Base-by-base conservation (phyloP, 2,888 invertebrate species). In the Apotomis betuletana region DNA sequence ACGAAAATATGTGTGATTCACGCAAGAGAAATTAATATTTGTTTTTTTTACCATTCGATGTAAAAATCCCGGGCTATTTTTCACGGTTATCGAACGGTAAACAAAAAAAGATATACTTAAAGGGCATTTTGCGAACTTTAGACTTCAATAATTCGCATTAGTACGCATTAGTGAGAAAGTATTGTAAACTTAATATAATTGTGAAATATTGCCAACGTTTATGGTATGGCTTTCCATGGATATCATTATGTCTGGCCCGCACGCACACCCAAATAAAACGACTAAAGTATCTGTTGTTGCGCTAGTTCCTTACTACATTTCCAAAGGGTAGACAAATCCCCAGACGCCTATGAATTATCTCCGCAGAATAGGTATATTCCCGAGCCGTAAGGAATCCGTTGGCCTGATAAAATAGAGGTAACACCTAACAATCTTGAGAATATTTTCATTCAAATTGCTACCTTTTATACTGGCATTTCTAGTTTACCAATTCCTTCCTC, bases 301-400 rank as follows among this genome's bases (percentile, higher is more conserved):
- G 9, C 44, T n/a, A 27, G 6, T n/a, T 3, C 3, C 55, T 57
- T 65, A 9, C n/a, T 52, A 36, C 65, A 41, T 46, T 65, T 65
- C 0, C 41, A 10, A 57, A 9, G 55, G 81, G 81, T 77, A 81
- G 75, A 27, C 77, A 74, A 79, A 86, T 80, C 76, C 90, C 88
- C 51, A 81, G 86, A 75, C 80, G 75, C 80, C 87, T 81, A 89
- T 90, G 87, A 85, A 85, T 89, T 84, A 85, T 78, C 83, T 81
- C 79, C 83, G 81, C 82, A 78, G 78, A 81, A 76, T 80, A 82
- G 81, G 80, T 80, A 80, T 41, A 6, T 79, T 83, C 51, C 6
- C 52, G 38, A 52, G 41, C 49, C 57, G 69, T 57, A 59, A 72
- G 68, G 52, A 68, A 62, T 61, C 67, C 72, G 46, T 63, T 63